These are phyloP conservation scores for Heliconius eleuchia DNA, from an alignment of 1,140 invertebrate genomes.

Conservation along the genomic window DNA sequence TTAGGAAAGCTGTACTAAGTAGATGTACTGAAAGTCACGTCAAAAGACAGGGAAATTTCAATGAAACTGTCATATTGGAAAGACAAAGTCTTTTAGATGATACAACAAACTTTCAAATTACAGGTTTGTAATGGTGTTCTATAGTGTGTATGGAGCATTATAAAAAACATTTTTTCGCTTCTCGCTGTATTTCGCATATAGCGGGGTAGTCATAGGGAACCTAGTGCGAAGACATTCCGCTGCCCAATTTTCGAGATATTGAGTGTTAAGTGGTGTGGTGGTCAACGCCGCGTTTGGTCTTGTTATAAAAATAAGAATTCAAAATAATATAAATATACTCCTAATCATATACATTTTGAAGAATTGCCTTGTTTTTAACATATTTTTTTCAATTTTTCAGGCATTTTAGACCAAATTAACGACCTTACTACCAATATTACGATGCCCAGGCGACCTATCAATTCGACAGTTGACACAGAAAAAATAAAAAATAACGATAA, in stretches of 20 bases:
- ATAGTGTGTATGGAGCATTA: background rate
- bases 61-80: constrained; percentile 37
- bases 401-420: constrained; percentile 74
- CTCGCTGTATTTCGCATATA: background rate
- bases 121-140: constrained; percentile 50
- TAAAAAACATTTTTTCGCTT: background rate
- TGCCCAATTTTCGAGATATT: too few species aligned
- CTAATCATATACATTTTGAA: too few species aligned
- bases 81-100: constrained; percentile 56
- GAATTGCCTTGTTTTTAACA: too few species aligned
- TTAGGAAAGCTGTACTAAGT: constrained; percentile 60
- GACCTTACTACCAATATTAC: constrained; percentile 53
- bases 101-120: constrained; percentile 70
- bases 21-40: constrained; percentile 30
- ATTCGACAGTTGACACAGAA: constrained; percentile 33
- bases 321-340: too few species aligned
- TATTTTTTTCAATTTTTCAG: constrained; percentile 49
- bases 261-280: too few species aligned
- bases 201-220: too few species aligned
- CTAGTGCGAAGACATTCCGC: too few species aligned
- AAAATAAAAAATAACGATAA: constrained; percentile 15
- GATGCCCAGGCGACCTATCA: constrained; percentile 20
- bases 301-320: too few species aligned
- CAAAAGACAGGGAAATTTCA: constrained; percentile 21
- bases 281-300: too few species aligned